phyloP scores from a whole-genome alignment of 2,888 invertebrate species.

The Cylloceria caligata region DNA sequence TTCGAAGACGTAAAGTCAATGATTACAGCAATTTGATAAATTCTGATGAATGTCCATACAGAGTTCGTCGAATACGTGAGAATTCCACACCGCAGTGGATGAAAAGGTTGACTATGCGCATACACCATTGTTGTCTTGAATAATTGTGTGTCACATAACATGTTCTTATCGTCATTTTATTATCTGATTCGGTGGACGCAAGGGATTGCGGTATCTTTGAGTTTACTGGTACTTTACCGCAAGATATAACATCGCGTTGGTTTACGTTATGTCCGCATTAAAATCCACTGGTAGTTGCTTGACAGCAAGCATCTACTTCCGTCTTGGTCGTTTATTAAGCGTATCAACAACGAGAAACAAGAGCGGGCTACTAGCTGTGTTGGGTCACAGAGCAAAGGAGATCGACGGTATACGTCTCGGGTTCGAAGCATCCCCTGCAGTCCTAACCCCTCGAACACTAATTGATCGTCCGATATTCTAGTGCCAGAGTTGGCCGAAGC shows the following conservation, averaged over 20 bases:
- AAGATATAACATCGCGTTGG: background rate
- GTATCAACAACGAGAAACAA: slow-evolving; percentile 1
- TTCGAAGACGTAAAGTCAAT: too few species aligned
- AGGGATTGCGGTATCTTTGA: slow-evolving; percentile 9
- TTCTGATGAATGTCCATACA: too few species aligned
- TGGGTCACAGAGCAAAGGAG: slow-evolving; percentile 39
- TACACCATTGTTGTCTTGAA: background rate
- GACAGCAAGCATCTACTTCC: slow-evolving; percentile 27
- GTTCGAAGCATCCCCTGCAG: slow-evolving; percentile 36
- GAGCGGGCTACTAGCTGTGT: slow-evolving; percentile 18
- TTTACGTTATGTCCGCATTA: background rate
- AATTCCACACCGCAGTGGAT: too few species aligned
- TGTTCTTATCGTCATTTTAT: background rate
- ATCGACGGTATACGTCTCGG: slow-evolving; percentile 20
- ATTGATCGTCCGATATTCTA: slow-evolving; percentile 64
- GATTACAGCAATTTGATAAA: too few species aligned
- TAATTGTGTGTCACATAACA: too few species aligned
- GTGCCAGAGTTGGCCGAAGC: slow-evolving; percentile 46
- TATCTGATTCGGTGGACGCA: background rate
- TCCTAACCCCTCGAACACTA: slow-evolving; percentile 47
- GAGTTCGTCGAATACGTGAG: too few species aligned
- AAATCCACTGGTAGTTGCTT: too few species aligned
- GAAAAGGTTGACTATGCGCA: too few species aligned
- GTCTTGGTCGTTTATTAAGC: background rate
- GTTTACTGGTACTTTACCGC: background rate